Base-by-base conservation (phyloP, 2,888 invertebrate species). In the Leucoma salicis region DNA sequence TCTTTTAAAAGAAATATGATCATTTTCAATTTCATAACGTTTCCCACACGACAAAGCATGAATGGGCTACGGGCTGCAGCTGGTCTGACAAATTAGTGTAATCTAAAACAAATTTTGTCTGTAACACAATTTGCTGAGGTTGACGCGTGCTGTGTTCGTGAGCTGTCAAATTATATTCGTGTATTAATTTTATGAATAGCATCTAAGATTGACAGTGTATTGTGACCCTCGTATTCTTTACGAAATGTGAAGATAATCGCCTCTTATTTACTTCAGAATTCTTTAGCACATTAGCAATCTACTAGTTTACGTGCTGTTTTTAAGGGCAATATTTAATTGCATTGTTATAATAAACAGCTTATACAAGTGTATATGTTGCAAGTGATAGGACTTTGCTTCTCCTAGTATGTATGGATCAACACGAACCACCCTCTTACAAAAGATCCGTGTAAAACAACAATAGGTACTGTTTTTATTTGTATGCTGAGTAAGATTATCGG, bases 1-100 rank as follows among this genome's bases (percentile, higher is more conserved):
- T 85, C 81, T 87, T 86, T 86, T 87, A 83, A 84, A 88, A 88
- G 87, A 88, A 87, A 88, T 87, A 89, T 82, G 87, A 89, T 88
- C 83, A 83, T 89, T 87, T 87, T 84, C 84, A 87, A 88, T 89
- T 89, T 89, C 89, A 85, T 82, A 85, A 89, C 65, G 59, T 70
- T 89, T 89, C 89, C 88, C 89, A 89, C 88, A 86, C 77, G 69
- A 68, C 69, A 58, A 45, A 47, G 57, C 63, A 78, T 82, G 86
- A 86, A 85, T 86, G 78, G 80, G 60, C 69, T 61, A 61, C 66
- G 72, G 73, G 27, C 24, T 74, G 51, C 29, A 13, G 14, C 13
- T 13, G 13, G 4, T 6, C 29, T 29, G 79, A 82, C 82, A 87
- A 88, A 89, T 86, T 80, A 82, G 86, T 78, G 79, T 87, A 86